phyloP scores from a whole-genome alignment of 2,888 invertebrate genomes.

The Tanypteryx hageni region DNA sequence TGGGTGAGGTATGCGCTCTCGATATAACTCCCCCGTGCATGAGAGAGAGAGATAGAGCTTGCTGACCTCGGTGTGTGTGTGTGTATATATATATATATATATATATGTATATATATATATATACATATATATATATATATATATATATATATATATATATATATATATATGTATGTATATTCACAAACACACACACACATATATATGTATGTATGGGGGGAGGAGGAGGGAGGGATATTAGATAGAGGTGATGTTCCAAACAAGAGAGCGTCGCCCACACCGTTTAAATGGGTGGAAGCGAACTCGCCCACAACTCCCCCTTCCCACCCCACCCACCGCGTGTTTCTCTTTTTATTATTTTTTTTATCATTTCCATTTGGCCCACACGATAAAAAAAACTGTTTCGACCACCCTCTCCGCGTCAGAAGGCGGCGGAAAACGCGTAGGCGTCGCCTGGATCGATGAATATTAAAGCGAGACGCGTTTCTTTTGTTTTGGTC shows the following conservation, averaged over 20 bases:
- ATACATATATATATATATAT: neutral
- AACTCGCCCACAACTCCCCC: slow-evolving; percentile 4
- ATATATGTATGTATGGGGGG: neutral
- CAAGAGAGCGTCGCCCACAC: slow-evolving; percentile 9
- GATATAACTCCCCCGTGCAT: neutral
- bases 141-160: neutral
- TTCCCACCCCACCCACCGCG: neutral
- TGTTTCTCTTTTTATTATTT: neutral
- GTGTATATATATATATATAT: neutral
- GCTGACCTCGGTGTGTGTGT: slow-evolving; percentile 31
- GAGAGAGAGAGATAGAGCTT: neutral
- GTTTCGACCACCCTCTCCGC: too few relatives aligned
- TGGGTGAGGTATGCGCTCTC: slow-evolving; percentile 47
- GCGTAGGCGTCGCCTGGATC: too few relatives aligned
- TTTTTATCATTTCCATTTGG: neutral
- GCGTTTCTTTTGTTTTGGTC: too few relatives aligned
- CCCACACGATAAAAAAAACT: too few relatives aligned
- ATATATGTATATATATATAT: too few relatives aligned
- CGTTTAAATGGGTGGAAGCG: neutral
- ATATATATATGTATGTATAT: too few relatives aligned
- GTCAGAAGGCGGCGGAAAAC: too few relatives aligned
- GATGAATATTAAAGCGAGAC: too few relatives aligned
- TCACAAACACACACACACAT: too few relatives aligned
- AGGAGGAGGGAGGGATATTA: neutral
- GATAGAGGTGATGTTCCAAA: neutral